phyloP scores from a whole-genome alignment of 2,797 vertebrate species.

The Scomberomorus guttatus region DNA sequence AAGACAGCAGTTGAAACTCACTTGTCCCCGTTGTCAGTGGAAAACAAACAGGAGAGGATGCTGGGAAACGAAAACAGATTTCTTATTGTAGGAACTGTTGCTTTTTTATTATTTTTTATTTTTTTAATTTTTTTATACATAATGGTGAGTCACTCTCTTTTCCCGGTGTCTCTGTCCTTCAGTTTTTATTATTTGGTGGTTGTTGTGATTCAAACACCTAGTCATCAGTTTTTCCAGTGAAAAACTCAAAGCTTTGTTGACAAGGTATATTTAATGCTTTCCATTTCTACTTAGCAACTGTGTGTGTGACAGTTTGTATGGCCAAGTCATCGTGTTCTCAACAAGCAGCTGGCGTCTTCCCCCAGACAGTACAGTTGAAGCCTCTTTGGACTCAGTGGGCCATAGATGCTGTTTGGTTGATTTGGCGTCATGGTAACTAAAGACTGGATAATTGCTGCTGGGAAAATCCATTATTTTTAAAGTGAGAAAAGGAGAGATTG shows the following conservation, averaged over 20 bases:
- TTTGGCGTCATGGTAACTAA: slow-evolving; percentile 56
- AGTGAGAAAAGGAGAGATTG: slow-evolving; percentile 10
- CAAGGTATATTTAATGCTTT: slow-evolving; percentile 44
- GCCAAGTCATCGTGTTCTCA: slow-evolving; percentile 28
- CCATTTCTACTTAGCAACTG: slow-evolving; percentile 40
- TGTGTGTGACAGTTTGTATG: slow-evolving; percentile 15
- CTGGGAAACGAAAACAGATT: neutral
- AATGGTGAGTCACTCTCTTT: neutral
- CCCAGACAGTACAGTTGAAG: slow-evolving; percentile 9
- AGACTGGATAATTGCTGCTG: slow-evolving; percentile 34
- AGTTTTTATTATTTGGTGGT: slow-evolving; percentile 14
- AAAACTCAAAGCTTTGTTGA: slow-evolving; percentile 31
- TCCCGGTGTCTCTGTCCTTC: neutral
- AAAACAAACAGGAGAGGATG: neutral
- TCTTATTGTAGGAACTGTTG: neutral
- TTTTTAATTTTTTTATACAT: too few species aligned
- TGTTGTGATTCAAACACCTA: slow-evolving; percentile 16
- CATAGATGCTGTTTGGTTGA: slow-evolving; percentile 47
- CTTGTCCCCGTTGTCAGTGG: neutral
- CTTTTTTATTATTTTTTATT: too few species aligned
- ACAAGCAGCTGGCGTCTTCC: slow-evolving; percentile 50
- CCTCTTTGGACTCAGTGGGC: slow-evolving; percentile 29
- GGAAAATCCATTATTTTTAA: slow-evolving; percentile 27
- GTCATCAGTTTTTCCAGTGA: slow-evolving; percentile 26
- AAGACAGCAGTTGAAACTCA: neutral